Base-by-base conservation (phyloP, 2,113 vertebrate genomes). In the Melanocharis versteri region DNA sequence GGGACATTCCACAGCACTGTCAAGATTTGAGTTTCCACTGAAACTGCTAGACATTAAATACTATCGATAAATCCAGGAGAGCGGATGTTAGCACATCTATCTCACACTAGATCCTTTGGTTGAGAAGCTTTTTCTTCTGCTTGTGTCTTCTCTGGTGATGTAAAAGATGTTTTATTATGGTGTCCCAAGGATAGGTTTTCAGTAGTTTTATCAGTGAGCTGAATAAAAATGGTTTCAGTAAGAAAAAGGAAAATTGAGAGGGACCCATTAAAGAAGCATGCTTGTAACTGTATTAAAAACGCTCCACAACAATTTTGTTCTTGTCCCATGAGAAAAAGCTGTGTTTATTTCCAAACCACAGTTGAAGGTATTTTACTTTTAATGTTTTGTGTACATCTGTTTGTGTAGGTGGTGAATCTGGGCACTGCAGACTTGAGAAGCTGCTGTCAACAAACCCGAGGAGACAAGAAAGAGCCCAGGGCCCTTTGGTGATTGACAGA, bases 391-490 rank as follows among this genome's bases (percentile, higher is more conserved):
- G 45, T 87, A 60, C 57, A 90, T 93, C 83, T 96, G 76, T 91
- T 93, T 88, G 40, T 61, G 66, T 83, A 88, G 60, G 71, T 80
- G 75, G 45, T 86, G 45, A 42, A 68, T 72, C 77, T 23, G 75
- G 75, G 58, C 1, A 1, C 84, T 95, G 83, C 8, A 13, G 73
- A 83, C 66, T 95, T 85, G 81, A 93, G 88, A 96, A 87, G 60
- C 81, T 81, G 85, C 83, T 86, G 54, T 78, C 33, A 5, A 88
- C 90, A 97, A 94, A 97, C 88, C 57, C 78, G 80, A 90, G 70
- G 53, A 96, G 96, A 97, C 72, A 97, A 92, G 89, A 93, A 76
- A 94, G 93, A 92, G 93, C 94, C 90, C 80, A 60, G 4, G 31
- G 95, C 85, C 69, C 85, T 96, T 73, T 77, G 90, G 14, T 94